phyloP scores from a whole-genome alignment of 2,888 invertebrate genomes.

The Tolmerus cingulatus region DNA sequence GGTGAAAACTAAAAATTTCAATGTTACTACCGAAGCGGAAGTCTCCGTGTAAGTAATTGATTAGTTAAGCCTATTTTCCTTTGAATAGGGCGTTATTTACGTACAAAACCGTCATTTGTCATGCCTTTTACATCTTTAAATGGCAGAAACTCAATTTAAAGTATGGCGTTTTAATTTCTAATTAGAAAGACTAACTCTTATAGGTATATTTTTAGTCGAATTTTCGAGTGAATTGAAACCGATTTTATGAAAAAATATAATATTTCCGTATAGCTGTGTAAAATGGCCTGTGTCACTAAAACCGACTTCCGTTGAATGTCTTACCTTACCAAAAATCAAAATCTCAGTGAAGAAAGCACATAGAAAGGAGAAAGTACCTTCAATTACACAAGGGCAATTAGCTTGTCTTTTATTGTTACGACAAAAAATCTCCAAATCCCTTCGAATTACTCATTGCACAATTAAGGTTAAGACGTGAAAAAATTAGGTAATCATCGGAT shows the following conservation, averaged over 20 bases:
- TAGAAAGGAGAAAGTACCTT: neutral
- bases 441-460: neutral
- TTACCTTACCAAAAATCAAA: neutral
- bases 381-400: neutral
- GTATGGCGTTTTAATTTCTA: neutral
- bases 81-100: neutral
- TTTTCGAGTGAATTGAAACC: neutral
- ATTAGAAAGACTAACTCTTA: neutral
- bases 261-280: neutral
- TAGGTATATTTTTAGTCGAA: neutral
- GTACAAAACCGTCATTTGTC: neutral
- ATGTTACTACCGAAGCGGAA: neutral
- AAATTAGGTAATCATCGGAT: neutral
- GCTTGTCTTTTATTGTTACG: neutral
- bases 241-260: neutral
- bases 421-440: neutral
- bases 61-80: neutral
- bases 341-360: neutral
- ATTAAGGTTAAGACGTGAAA: neutral
- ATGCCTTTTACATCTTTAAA: neutral
- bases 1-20: neutral
- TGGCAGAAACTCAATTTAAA: neutral
- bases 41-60: neutral
- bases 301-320: neutral
- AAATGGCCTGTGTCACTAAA: neutral